These are phyloP conservation scores for Delphinapterus leucas DNA, from an alignment of 2,113 vertebrate genomes.

Conservation along the genomic window DNA sequence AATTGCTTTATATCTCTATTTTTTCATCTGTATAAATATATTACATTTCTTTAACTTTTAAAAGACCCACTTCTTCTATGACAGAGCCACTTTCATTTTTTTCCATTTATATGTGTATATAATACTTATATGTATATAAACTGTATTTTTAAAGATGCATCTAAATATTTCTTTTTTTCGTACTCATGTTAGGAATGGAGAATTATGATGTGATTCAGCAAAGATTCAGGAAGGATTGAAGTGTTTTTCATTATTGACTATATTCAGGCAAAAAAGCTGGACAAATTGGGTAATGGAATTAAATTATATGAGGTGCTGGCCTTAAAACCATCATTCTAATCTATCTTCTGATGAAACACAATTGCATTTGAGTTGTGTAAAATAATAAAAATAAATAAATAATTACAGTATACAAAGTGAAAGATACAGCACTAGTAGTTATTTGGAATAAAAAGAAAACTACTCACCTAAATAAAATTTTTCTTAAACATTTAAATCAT, in stretches of 20 bases:
- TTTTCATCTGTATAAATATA: not conserved
- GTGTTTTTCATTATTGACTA: slow-evolving; percentile 75
- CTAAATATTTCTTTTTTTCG: slow-evolving; percentile 43
- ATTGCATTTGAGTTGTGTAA: slow-evolving; percentile 68
- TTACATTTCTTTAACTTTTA: slow-evolving; percentile 11
- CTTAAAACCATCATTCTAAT: slow-evolving; percentile 75
- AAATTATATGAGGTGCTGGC: slow-evolving; percentile 71
- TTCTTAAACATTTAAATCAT: not conserved
- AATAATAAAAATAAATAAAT: slow-evolving; percentile 62
- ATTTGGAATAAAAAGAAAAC: not conserved
- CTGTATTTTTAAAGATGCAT: slow-evolving; percentile 67
- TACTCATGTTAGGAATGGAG: slow-evolving; percentile 63
- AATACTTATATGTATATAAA: not conserved
- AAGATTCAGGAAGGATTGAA: slow-evolving; percentile 63
- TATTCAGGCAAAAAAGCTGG: slow-evolving; percentile 73
- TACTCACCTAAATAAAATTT: not conserved
- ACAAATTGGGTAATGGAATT: slow-evolving; percentile 75
- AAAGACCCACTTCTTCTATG: not conserved
- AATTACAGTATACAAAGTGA: slow-evolving; percentile 35
- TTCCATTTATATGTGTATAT: not conserved
- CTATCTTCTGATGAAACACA: slow-evolving; percentile 73
- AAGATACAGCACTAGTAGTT: not conserved
- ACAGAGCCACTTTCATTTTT: slow-evolving; percentile 17
- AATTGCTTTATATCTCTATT: not conserved
- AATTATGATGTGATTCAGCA: slow-evolving; percentile 66